Base-by-base conservation (phyloP, 2,888 invertebrate genomes). In the Metacarcinus magister region DNA sequence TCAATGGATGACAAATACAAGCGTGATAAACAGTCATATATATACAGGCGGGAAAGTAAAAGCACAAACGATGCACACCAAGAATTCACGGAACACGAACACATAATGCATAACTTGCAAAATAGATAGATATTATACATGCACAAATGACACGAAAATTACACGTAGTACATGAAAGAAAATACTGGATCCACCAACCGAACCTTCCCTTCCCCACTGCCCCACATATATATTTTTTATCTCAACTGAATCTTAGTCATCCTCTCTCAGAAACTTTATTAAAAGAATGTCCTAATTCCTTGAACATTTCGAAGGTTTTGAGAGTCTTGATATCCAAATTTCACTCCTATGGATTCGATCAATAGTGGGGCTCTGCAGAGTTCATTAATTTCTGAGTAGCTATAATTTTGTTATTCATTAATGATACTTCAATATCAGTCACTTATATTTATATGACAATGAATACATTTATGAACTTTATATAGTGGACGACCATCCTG, bases 11-110 rank as follows among this genome's bases (percentile, higher is more conserved):
- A 82, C 82, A 82, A 82, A 82, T 82, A 32, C 82, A 82, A 82
- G 32, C 32, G 82, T 16, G 82, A 82, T 82, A 82, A 82, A 82
- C 7, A 32, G 82, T 82, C 82, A 82, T 82, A 82, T 82, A 82
- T 82, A 82, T 82, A 82, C 82, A 32, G 32, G 32, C 82, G 32
- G 82, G 32, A 82, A 32, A 32, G 2, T 32, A 32, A 32, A 82
- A 82, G 13, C 2, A 28, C 28, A 23, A 32, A 28, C 10, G 32
- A 82, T 82, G 7, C 32, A 82, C 82, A 28, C 8, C 32, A 82
- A 82, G 13, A 28, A 32, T 82, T 82, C 82, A 82, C 67, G 67
- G n/a, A 7, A n/a, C 67, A 67, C 67, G 2, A 67, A 67, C n/a
- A 67, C 67, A 16, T 8, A 67, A 67, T 67, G n/a, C n/a, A 23